phyloP scores from a whole-genome alignment of 1,140 invertebrate species.

The Orchestia grillus region DNA sequence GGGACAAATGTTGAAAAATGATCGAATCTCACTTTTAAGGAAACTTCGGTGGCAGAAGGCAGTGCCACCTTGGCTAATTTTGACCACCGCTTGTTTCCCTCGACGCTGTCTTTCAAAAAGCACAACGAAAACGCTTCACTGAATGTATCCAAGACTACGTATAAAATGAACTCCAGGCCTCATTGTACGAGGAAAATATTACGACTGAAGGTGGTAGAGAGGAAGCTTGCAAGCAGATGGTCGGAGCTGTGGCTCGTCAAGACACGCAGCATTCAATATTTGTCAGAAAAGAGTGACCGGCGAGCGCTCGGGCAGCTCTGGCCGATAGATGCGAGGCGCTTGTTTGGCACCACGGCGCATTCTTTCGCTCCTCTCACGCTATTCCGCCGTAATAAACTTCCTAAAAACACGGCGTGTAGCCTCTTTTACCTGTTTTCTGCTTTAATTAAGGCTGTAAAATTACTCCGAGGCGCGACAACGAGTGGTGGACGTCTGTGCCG shows the following conservation, averaged over 20 bases:
- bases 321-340: conserved; percentile 24
- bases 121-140: background rate
- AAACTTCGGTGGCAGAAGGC: too few relatives aligned
- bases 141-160: background rate
- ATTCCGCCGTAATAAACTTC: conserved; percentile 37
- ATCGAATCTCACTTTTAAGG: too few relatives aligned
- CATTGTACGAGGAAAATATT: background rate
- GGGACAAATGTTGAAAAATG: too few relatives aligned
- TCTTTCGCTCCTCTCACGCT: conserved; percentile 34
- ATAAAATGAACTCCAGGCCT: background rate
- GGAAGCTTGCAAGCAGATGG: background rate
- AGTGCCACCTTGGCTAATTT: background rate
- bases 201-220: background rate
- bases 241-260: background rate
- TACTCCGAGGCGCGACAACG: conserved; percentile 33
- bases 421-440: conserved; percentile 43
- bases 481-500: background rate
- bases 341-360: conserved; percentile 13
- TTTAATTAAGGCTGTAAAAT: conserved; percentile 41
- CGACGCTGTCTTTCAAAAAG: background rate
- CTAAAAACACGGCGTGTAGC: conserved; percentile 45
- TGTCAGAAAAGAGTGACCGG: conserved; percentile 5
- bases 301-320: background rate
- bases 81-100: background rate
- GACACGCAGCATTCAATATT: background rate